Conservation (phyloP, 2,113 vertebrate species). For the Nicator chloris region DNA sequence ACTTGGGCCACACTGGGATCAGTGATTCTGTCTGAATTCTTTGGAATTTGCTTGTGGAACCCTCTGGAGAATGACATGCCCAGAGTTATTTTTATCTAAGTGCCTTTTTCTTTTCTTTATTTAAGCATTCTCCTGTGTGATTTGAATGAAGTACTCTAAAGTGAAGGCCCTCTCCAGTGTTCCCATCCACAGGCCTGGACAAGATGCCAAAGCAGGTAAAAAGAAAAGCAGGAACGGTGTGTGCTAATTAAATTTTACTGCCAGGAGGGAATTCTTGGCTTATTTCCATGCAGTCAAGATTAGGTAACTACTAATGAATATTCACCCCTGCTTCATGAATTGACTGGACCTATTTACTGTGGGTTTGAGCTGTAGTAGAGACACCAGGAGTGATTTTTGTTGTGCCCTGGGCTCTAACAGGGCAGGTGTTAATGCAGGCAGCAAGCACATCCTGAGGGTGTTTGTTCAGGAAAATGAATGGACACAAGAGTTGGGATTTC, state of each 20-base stretch:
- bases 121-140: neutral
- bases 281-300: neutral
- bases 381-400: neutral
- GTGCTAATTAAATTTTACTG: neutral
- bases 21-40: neutral
- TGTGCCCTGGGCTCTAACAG: neutral
- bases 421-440: neutral
- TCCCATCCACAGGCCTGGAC: neutral
- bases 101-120: neutral
- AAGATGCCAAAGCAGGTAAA: constrained; percentile 59
- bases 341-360: neutral
- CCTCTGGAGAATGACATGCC: neutral
- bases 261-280: neutral
- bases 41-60: neutral
- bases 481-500: neutral
- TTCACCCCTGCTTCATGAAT: neutral
- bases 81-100: neutral
- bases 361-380: neutral
- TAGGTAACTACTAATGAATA: neutral
- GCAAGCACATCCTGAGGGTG: neutral
- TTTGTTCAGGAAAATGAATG: neutral
- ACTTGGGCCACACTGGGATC: neutral
- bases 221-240: neutral
- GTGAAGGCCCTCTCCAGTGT: neutral
- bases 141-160: neutral